phyloP scores from a whole-genome alignment of 2,888 invertebrate species.

The Heliconius aoede region DNA sequence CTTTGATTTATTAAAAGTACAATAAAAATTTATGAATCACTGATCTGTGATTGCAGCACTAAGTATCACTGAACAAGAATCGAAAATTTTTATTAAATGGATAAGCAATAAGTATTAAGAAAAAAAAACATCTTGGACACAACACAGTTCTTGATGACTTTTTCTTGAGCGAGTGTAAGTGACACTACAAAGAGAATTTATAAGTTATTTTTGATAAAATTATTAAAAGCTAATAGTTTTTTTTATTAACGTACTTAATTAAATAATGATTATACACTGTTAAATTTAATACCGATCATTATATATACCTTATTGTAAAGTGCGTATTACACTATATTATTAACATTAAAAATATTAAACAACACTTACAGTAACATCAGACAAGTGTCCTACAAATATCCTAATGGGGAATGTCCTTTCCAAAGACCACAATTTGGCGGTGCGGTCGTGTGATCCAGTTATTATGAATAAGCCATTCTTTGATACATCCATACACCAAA shows the following conservation, averaged over 20 bases:
- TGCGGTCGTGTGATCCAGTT: slow-evolving; percentile 91
- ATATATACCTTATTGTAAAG: background rate
- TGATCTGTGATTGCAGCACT: too few relatives aligned
- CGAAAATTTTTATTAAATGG: too few relatives aligned
- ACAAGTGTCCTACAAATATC: slow-evolving; percentile 93
- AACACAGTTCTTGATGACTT: background rate
- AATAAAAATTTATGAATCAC: too few relatives aligned
- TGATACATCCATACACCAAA: slow-evolving; percentile 93
- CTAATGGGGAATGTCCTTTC: slow-evolving; percentile 92
- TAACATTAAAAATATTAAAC: background rate
- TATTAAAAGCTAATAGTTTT: too few relatives aligned
- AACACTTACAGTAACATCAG: slow-evolving; percentile 91
- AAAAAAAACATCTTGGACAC: background rate
- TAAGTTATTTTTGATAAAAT: too few relatives aligned
- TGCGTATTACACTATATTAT: background rate
- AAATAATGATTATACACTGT: too few relatives aligned
- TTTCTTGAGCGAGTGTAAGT: too few relatives aligned
- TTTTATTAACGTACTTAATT: too few relatives aligned
- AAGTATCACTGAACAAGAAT: too few relatives aligned
- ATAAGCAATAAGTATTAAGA: background rate
- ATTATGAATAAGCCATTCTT: slow-evolving; percentile 87
- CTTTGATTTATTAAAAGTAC: too few relatives aligned
- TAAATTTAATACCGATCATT: too few relatives aligned
- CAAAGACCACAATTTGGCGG: slow-evolving; percentile 91
- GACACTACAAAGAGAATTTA: too few relatives aligned